These are phyloP conservation scores for Xestoiulus laeticollis DNA, from an alignment of 2,888 invertebrate genomes.

Conservation along the genomic window DNA sequence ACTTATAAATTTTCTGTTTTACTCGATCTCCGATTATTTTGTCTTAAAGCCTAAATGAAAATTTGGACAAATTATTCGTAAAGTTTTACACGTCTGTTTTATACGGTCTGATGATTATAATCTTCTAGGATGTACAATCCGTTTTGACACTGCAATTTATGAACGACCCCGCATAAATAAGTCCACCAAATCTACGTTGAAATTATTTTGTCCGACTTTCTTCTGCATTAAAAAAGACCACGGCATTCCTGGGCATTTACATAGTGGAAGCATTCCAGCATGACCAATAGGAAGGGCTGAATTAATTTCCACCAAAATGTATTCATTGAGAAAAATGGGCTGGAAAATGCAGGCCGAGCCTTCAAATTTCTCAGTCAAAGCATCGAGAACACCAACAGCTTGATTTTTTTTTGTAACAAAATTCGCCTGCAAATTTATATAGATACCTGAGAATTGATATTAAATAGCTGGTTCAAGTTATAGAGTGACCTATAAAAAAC, in stretches of 20 bases:
- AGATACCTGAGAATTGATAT: neutral
- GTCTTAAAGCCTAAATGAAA: too few relatives aligned
- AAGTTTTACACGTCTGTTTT: too few relatives aligned
- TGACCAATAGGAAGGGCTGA: conserved; percentile 30
- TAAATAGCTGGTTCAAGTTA: neutral
- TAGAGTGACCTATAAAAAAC: neutral
- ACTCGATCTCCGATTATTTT: too few relatives aligned
- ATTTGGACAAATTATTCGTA: too few relatives aligned
- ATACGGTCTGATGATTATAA: too few relatives aligned
- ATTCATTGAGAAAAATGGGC: conserved; percentile 3
- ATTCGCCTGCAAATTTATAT: too few relatives aligned
- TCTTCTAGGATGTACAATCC: too few relatives aligned
- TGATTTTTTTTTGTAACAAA: neutral
- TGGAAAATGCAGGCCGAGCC: conserved; percentile 16
- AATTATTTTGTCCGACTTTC: conserved; percentile 3
- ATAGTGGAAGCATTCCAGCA: neutral
- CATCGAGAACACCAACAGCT: neutral
- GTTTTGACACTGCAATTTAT: neutral
- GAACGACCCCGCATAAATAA: neutral
- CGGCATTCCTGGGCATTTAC: neutral
- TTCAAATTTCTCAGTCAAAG: neutral
- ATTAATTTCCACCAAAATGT: neutral
- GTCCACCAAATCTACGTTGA: neutral
- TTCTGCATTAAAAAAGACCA: neutral
- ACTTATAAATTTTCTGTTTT: too few relatives aligned